These are phyloP conservation scores for Catalaphyllia jardinei DNA, from an alignment of 64 coral and sea anemone genomes.

Conservation along the genomic window DNA sequence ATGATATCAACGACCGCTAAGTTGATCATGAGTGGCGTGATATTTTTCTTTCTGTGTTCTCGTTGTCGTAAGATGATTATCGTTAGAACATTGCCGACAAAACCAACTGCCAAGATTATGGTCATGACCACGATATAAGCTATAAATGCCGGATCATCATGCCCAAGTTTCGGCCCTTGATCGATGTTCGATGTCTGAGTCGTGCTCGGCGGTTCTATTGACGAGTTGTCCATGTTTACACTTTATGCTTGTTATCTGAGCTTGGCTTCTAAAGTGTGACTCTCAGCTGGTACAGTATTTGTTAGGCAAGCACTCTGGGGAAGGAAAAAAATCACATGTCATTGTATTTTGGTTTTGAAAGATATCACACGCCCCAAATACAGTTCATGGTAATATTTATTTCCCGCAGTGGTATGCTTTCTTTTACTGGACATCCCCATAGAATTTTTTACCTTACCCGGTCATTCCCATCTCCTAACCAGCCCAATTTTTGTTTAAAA, in stretches of 20 bases:
- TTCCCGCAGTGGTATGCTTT: too few species aligned
- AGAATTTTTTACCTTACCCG: too few species aligned
- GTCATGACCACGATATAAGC: conserved; percentile 52
- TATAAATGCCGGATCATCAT: neutral
- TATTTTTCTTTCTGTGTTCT: conserved; percentile 60
- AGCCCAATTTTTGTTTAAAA: too few species aligned
- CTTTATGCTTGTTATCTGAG: neutral
- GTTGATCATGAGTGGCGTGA: conserved; percentile 69
- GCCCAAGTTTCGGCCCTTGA: neutral
- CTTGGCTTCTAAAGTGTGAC: neutral
- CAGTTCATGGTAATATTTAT: too few species aligned
- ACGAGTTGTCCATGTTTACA: neutral
- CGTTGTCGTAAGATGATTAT: conserved; percentile 33
- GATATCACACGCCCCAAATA: too few species aligned
- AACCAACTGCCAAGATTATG: conserved; percentile 38
- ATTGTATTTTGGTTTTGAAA: too few species aligned
- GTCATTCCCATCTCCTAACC: too few species aligned
- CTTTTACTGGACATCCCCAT: too few species aligned
- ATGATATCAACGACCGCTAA: conserved; percentile 48
- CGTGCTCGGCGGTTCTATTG: neutral
- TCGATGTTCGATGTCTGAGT: neutral
- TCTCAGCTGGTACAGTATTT: too few species aligned
- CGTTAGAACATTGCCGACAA: conserved; percentile 56
- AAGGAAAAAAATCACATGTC: too few species aligned
- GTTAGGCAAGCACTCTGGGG: too few species aligned